phyloP scores from a whole-genome alignment of 1,140 invertebrate genomes.

The Mycetomoellerius zeteki region DNA sequence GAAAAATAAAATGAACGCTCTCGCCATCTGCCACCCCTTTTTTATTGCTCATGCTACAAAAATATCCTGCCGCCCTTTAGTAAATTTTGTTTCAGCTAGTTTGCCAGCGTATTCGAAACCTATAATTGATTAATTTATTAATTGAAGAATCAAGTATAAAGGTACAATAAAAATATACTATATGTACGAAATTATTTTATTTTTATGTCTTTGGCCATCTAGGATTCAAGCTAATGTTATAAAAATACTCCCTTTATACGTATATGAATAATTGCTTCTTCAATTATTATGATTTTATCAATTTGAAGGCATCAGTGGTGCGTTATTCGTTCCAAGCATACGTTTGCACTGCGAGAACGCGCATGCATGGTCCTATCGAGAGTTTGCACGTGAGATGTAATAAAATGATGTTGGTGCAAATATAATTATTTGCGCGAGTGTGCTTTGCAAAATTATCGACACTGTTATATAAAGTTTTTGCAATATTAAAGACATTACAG shows the following conservation, averaged over 20 bases:
- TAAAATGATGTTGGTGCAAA: constrained; percentile 3
- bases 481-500: not conserved
- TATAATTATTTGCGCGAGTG: constrained; percentile 16
- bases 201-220: not conserved
- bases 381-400: constrained; percentile 48
- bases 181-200: not conserved
- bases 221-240: not conserved
- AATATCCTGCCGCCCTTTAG: constrained; percentile 10
- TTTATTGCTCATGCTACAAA: constrained; percentile 44
- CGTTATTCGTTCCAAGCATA: constrained; percentile 37
- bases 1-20: constrained; percentile 57
- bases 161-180: not conserved
- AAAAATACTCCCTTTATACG: not conserved
- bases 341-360: constrained; percentile 39
- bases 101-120: constrained; percentile 32
- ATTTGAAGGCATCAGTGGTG: constrained; percentile 8
- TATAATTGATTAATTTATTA: constrained; percentile 27
- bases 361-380: constrained; percentile 36
- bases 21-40: not conserved
- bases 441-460: constrained; percentile 25
- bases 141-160: constrained; percentile 22
- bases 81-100: constrained; percentile 17
- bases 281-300: constrained; percentile 15
- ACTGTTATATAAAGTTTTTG: not conserved
- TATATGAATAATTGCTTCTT: constrained; percentile 17